Base-by-base conservation (phyloP, 2,113 vertebrate species). In the Corynorhinus townsendii region DNA sequence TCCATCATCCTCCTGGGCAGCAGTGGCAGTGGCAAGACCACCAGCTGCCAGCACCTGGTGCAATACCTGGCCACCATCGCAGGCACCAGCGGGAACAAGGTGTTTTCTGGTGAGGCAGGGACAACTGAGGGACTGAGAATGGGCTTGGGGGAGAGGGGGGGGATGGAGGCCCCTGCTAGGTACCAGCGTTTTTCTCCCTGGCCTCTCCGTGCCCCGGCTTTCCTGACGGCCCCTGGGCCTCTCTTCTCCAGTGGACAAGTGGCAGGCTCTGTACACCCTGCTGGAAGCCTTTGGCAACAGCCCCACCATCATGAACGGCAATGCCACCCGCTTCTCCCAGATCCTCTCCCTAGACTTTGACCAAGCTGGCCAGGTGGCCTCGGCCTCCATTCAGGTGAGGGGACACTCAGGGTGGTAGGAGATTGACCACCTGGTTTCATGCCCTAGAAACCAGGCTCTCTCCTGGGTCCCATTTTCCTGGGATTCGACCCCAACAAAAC, bases 231-330 rank as follows among this genome's bases (percentile, higher is more conserved):
- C 95, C 12, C 28, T 26, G 91, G 3, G 28, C 87, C 86, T 96
- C 66, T 98, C 8, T 90, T 97, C 97, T 30, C 10, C 98, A 99
- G 99, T 96, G 26, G 99, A 99, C 98, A 99, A 99, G 97, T 99
- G 99, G 99, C 99, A 99, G 98, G 99, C 99, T 0, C 99, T 99
- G 45, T 99, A 99, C 98, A 99, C 99, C 89, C 97, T 99, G 97
- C 98, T 99, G 98, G 99, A 99, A 97, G 99, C 99, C 90, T 99
- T 99, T 94, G 99, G 99, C 66, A 99, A 99, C 98, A 99, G 99
- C 97, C 97, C 98, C 94, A 99, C 99, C 0, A 81, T 98, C 95
- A 99, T 99, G 98, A 99, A 99, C 3, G 35, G 98, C 97, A 99
- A 99, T 0, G 99, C 99, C 96, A 99, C 99, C 0, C 99, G 99